Base-by-base conservation (phyloP, 2,797 vertebrate genomes). In the Neopelma chrysocephalum region DNA sequence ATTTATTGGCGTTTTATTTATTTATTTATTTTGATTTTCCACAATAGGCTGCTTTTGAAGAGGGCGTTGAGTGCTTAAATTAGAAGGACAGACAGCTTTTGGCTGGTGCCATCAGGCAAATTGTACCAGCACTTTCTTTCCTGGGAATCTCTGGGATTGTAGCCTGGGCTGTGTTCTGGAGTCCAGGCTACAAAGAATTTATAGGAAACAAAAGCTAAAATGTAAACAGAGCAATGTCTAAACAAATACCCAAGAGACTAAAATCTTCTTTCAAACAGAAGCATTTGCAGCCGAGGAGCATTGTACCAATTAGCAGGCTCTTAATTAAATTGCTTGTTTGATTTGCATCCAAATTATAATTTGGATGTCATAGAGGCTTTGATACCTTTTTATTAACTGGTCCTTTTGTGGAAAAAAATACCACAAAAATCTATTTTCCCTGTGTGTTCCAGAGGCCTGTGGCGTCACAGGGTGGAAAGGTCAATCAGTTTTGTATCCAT, bases 261-360 rank as follows among this genome's bases (percentile, higher is more conserved):
- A 94, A 96, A 93, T 91, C 96, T 93, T 75, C 66, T 91, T 93
- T 94, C 94, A 38, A 40, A 87, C 89, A 45, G 32, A 82, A 83
- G 82, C 96, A 10, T 94, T 96, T 87, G 86, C 94, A 87, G 81
- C 62, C 12, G 47, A 90, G 90, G 56, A 85, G 31, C 47, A 62
- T 90, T 89, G 85, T 87, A 85, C 91, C 89, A 79, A 94, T 97
- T 93, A 97, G 92, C 62, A 21, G 90, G 68, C 83, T 96, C 89
- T 97, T 97, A 95, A 97, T 98, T 97, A 97, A 97, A 90, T 90
- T 77, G 95, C 89, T 95, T 95, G 89, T 95, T 97, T 97, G 96
- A 95, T 97, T 97, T 93, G 92, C 94, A 85, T 97, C 97, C 97
- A 96, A 95, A 94, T 96, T 82, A 85, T 95, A 89, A 94, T 94